These are phyloP conservation scores for Pluvialis apricaria DNA, from an alignment of 2,113 vertebrate species.

Conservation along the genomic window DNA sequence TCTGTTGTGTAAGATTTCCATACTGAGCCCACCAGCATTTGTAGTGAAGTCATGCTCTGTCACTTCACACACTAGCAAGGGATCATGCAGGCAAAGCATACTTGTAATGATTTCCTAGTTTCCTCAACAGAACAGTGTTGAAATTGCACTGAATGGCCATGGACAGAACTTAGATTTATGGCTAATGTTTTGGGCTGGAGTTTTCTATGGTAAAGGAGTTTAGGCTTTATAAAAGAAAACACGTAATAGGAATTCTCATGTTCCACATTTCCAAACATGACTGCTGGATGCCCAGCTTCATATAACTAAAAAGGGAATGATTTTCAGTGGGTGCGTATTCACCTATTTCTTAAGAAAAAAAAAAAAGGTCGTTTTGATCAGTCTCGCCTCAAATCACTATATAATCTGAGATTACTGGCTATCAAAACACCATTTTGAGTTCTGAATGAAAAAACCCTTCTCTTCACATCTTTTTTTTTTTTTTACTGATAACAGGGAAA, in stretches of 20 bases:
- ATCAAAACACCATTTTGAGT: background rate
- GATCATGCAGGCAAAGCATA: background rate
- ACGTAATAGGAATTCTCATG: background rate
- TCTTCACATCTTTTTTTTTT: background rate
- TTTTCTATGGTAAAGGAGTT: background rate
- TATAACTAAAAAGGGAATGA: background rate
- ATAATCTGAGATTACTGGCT: background rate
- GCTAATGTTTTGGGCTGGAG: background rate
- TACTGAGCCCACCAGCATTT: background rate
- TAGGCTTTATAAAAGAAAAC: background rate
- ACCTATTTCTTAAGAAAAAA: background rate
- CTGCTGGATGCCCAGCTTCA: background rate
- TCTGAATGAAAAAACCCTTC: background rate
- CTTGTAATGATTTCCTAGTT: background rate
- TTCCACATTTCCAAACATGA: background rate
- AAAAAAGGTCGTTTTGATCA: background rate
- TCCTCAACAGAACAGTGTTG: background rate
- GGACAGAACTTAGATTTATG: background rate
- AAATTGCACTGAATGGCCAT: background rate
- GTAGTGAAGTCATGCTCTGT: background rate
- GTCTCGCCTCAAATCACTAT: accelerated
- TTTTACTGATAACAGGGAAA: background rate
- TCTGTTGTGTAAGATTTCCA: background rate
- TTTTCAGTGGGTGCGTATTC: background rate
- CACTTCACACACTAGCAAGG: background rate